phyloP scores from a whole-genome alignment of 2,113 vertebrate species.

The Protobothrops mucrosquamatus region DNA sequence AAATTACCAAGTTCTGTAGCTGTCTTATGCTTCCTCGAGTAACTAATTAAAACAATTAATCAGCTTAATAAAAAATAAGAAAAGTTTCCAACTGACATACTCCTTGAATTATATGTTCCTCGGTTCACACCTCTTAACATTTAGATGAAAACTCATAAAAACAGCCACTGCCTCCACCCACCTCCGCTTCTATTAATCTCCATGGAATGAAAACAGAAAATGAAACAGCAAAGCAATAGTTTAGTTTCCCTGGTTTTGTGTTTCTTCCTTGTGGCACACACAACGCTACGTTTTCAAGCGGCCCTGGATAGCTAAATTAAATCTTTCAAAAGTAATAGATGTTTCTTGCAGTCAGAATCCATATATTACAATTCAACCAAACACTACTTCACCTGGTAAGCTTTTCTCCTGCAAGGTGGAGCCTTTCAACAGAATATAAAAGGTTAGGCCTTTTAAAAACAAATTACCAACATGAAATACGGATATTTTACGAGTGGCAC shows the following conservation, averaged over 20 bases:
- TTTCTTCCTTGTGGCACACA: slow-evolving; percentile 20
- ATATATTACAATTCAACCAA: slow-evolving; percentile 59
- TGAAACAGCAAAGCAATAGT: slow-evolving; percentile 43
- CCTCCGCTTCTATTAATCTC: slow-evolving; percentile 67
- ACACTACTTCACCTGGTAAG: slow-evolving; percentile 26
- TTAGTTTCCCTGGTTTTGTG: slow-evolving; percentile 26
- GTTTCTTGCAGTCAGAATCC: slow-evolving; percentile 43
- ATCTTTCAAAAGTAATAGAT: slow-evolving; percentile 63
- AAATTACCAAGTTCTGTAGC: slow-evolving; percentile 52
- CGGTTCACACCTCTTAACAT: slow-evolving; percentile 61
- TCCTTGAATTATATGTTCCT: slow-evolving; percentile 45
- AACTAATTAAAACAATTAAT: slow-evolving; percentile 69
- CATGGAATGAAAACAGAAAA: slow-evolving; percentile 60
- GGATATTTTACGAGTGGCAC: background rate
- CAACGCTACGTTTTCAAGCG: slow-evolving; percentile 37
- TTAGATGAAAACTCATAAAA: slow-evolving; percentile 61
- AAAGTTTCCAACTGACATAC: slow-evolving; percentile 38
- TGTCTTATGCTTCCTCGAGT: slow-evolving; percentile 56
- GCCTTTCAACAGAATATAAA: slow-evolving; percentile 32
- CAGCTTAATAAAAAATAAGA: slow-evolving; percentile 46
- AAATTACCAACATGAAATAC: slow-evolving; percentile 3
- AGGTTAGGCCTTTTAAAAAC: background rate
- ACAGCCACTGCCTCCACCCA: background rate
- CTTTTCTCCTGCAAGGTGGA: slow-evolving; percentile 31
- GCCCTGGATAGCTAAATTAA: slow-evolving; percentile 60